Conservation (phyloP, 2,888 invertebrate species). For the Sialis fuliginosa region DNA sequence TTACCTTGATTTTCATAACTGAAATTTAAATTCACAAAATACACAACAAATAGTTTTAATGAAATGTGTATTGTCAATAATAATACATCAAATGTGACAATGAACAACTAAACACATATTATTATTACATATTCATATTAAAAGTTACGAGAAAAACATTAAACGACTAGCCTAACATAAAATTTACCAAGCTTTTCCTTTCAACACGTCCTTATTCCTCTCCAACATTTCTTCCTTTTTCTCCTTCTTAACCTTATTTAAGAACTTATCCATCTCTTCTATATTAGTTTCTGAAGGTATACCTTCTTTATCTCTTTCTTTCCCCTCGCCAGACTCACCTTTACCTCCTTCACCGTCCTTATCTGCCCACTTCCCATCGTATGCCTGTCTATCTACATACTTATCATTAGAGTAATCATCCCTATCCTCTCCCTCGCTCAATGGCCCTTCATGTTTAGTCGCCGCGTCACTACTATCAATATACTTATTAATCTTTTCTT, state of each 20-base stretch:
- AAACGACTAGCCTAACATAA: slow-evolving; percentile 1
- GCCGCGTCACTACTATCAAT: slow-evolving; percentile 23
- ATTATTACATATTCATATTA: too few relatives aligned
- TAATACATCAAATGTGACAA: too few relatives aligned
- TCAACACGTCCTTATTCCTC: slow-evolving; percentile 30
- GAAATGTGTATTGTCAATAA: too few relatives aligned
- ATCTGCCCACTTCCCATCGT: slow-evolving; percentile 47
- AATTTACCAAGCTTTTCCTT: slow-evolving; percentile 16
- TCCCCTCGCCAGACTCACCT: slow-evolving; percentile 7
- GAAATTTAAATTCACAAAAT: too few relatives aligned
- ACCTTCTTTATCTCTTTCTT: slow-evolving; percentile 8
- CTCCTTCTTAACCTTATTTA: slow-evolving; percentile 35
- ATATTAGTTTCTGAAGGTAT: slow-evolving; percentile 24
- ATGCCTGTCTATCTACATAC: slow-evolving; percentile 42
- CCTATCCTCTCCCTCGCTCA: slow-evolving; percentile 38
- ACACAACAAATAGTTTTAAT: too few relatives aligned
- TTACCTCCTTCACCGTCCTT: slow-evolving; percentile 23
- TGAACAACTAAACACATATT: too few relatives aligned
- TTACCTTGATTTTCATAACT: too few relatives aligned
- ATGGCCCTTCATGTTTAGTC: slow-evolving; percentile 33
- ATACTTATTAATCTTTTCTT: slow-evolving; percentile 39
- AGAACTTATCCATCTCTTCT: slow-evolving; percentile 37
- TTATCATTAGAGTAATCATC: slow-evolving; percentile 28
- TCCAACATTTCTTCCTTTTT: slow-evolving; percentile 37
- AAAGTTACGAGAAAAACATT: too few relatives aligned